Conservation (phyloP, 1,140 invertebrate genomes). For the Nasonia vitripennis region DNA sequence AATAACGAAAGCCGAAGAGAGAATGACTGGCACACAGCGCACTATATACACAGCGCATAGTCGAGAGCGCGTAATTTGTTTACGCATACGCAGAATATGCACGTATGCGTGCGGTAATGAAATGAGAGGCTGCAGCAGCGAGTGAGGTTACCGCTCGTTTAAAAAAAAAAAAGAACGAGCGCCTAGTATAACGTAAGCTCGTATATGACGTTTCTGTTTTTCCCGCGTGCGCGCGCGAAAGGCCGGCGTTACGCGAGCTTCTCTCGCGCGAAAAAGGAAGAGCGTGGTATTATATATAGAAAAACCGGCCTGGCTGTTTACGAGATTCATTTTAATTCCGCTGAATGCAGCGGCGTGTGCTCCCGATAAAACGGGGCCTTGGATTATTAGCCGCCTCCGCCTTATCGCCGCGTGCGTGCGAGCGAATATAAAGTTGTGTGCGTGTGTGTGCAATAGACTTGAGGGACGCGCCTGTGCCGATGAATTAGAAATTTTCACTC, state of each 20-base stretch:
- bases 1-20: slow-evolving; percentile 24
- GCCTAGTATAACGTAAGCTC: slow-evolving; percentile 7
- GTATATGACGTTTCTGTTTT: slow-evolving; percentile 5
- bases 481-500: slow-evolving; percentile 21
- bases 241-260: slow-evolving; percentile 6
- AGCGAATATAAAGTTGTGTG: slow-evolving; percentile 32
- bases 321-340: slow-evolving; percentile 29
- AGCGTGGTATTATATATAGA: background rate
- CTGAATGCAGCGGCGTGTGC: background rate
- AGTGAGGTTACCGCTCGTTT: slow-evolving; percentile 17
- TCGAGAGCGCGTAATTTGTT: slow-evolving; percentile 35
- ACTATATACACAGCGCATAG: background rate
- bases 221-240: slow-evolving; percentile 16
- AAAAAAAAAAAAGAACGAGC: background rate
- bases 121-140: slow-evolving; percentile 25
- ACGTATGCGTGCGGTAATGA: slow-evolving; percentile 20
- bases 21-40: background rate
- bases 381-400: slow-evolving; percentile 31
- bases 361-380: slow-evolving; percentile 33
- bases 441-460: background rate
- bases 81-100: slow-evolving; percentile 2
- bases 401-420: background rate
- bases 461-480: background rate
- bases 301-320: slow-evolving; percentile 12
- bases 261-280: slow-evolving; percentile 4